Conservation (phyloP, 1,140 invertebrate genomes). For the Euwallacea fornicatus region DNA sequence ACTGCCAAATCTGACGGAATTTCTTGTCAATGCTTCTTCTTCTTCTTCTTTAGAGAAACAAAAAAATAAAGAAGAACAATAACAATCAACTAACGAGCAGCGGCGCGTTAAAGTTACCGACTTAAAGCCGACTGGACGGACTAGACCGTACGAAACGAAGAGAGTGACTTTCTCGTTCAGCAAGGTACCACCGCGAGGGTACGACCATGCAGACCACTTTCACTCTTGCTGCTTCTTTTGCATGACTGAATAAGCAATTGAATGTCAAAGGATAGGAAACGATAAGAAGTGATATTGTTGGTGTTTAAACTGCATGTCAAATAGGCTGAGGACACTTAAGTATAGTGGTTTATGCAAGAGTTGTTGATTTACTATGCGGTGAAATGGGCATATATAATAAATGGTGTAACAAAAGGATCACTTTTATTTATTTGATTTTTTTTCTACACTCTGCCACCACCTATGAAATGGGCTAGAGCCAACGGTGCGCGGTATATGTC, state of each 20-base stretch:
- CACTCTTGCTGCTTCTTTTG: slow-evolving; percentile 34
- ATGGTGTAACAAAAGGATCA: neutral
- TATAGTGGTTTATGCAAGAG: neutral
- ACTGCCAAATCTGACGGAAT: too few species aligned
- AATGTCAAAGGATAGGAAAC: slow-evolving; percentile 26
- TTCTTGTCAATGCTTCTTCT: neutral
- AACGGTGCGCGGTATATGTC: too few species aligned
- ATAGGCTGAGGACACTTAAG: neutral
- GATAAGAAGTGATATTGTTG: slow-evolving; percentile 1
- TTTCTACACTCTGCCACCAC: too few species aligned
- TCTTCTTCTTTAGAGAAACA: neutral
- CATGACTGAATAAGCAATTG: slow-evolving; percentile 16
- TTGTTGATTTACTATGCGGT: neutral
- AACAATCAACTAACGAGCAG: slow-evolving; percentile 10
- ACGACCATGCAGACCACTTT: slow-evolving; percentile 32
- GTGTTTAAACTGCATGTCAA: neutral
- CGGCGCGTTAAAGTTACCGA: slow-evolving; percentile 16
- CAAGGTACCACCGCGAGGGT: slow-evolving; percentile 21
- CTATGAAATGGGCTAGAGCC: too few species aligned
- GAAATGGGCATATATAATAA: neutral
- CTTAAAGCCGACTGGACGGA: slow-evolving; percentile 20
- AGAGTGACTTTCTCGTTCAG: slow-evolving; percentile 28
- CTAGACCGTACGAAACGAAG: slow-evolving; percentile 13
- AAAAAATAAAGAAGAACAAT: slow-evolving; percentile 3
- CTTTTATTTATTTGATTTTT: neutral